Evolutionary conservation across 2,797 vertebrate genomes (phyloP).

Genomic region (Trematomus bernacchii): DNA sequence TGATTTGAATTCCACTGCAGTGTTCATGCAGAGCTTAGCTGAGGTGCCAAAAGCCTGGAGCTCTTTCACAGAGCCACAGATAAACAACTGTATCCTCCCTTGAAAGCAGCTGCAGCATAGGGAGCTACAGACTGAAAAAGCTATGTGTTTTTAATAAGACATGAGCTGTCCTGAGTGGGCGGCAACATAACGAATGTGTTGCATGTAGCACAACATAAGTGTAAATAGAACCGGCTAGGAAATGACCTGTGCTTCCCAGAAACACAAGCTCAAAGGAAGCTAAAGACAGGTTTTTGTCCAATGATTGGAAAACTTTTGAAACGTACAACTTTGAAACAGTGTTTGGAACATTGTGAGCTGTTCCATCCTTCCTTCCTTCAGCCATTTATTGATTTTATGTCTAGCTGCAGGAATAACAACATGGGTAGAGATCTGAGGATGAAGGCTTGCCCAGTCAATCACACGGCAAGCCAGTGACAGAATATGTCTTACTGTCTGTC

Average conservation of each 20-base stretch:
- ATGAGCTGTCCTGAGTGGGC: constrained; percentile 42
- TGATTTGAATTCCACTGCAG: constrained; percentile 36
- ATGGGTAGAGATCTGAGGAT: constrained; percentile 44
- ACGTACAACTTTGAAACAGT: constrained; percentile 22
- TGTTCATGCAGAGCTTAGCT: constrained; percentile 25
- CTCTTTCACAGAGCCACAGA: constrained; percentile 28
- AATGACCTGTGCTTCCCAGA: constrained; percentile 20
- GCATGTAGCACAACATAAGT: constrained; percentile 14
- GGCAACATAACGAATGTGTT: constrained; percentile 37
- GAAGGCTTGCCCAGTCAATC: constrained; percentile 53
- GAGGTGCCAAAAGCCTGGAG: constrained; percentile 41
- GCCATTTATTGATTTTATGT: constrained; percentile 70
- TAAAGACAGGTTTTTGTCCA: constrained; percentile 24
- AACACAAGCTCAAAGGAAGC: constrained; percentile 21
- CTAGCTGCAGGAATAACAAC: constrained; percentile 63
- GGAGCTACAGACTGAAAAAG: constrained; percentile 29
- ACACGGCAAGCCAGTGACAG: constrained; percentile 44
- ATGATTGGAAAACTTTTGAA: constrained; percentile 36
- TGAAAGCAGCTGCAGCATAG: constrained; percentile 37
- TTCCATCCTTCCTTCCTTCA: constrained; percentile 25
- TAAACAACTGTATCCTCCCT: constrained; percentile 39
- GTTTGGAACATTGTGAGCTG: constrained; percentile 28
- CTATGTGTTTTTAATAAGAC: constrained; percentile 37
- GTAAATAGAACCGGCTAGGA: constrained; percentile 42
- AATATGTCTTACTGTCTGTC: constrained; percentile 46